Base-by-base conservation (phyloP, 2,888 invertebrate species). In the Drosophila putrida region DNA sequence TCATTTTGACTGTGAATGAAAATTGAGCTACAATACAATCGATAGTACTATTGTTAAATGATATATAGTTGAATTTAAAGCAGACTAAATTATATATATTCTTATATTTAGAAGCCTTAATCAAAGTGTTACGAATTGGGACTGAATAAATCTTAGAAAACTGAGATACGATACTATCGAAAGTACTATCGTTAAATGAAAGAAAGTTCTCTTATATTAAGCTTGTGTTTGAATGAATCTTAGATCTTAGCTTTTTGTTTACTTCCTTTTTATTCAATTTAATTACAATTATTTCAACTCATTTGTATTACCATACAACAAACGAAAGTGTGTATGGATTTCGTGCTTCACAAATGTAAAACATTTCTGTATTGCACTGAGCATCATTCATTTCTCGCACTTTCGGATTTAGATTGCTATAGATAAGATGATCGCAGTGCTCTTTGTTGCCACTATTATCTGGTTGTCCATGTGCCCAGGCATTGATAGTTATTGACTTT, bases 381-480 rank as follows among this genome's bases (percentile, higher is more conserved):
- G 2, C 6, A 44, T 69, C 70, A 33, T 60, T 61, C 33, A 69
- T 2, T 1, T 28, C 35, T 11, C 6, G 43, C 13, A 10, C 2
- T 9, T 4, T 1, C 0, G 13, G 13, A 3, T 6, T 28, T 0
- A 6, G 6, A 6, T 4, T 27, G 10, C n/a, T 31, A n/a, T 33
- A 59, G 10, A 10, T 3, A 31, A 62, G 8, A 20, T 51, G n/a
- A 67, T 60, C 47, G 27, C 66, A 72, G 35, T 66, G 28, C n/a
- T 64, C 71, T 9, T 10, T 11, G 4, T 39, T 35, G 0, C 0
- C 6, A 8, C n/a, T 4, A 59, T 77, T 75, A 44, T 81, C 72
- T 0, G 82, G 86, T 43, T 86, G 76, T 2, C 62, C 62, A 0
- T 27, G 6, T 6, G 68, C 49, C 87, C 86, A 84, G 8, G 61